Evolutionary conservation across 2,113 vertebrate species (phyloP).

Genomic region (Heterotis niloticus): DNA sequence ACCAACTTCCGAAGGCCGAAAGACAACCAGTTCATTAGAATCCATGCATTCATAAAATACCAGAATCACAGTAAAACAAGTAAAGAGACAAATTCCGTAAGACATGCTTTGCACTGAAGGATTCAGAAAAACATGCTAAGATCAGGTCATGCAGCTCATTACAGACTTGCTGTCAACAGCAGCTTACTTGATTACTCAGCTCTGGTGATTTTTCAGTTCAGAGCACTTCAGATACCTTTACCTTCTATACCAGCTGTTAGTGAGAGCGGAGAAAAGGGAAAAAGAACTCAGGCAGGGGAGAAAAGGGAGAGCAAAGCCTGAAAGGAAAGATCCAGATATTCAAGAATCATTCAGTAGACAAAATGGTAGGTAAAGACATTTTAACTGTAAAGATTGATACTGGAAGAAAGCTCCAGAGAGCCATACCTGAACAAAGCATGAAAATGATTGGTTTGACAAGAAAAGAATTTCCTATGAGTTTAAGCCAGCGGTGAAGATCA

Average conservation of each 20-base stretch:
- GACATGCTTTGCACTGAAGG: neutral
- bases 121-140: conserved; percentile 58
- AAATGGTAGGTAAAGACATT: too few relatives aligned
- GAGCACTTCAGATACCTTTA: conserved; percentile 81
- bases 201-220: conserved; percentile 74
- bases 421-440: too few relatives aligned
- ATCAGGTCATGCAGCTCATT: conserved; percentile 66
- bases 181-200: conserved; percentile 74
- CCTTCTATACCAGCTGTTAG: conserved; percentile 88
- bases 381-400: too few relatives aligned
- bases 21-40: neutral
- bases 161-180: conserved; percentile 39
- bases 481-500: too few relatives aligned
- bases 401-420: too few relatives aligned
- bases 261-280: conserved; percentile 79
- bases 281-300: conserved; percentile 53
- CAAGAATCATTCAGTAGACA: too few relatives aligned
- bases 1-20: neutral
- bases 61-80: neutral
- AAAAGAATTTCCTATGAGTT: neutral
- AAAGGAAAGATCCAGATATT: neutral
- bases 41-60: conserved; percentile 12
- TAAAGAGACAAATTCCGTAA: neutral
- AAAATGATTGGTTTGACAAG: neutral
- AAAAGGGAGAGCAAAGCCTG: conserved; percentile 48